Percentiles rank a stretch among this genome's conserved stretches.
These are phyloP conservation scores for Coenonympha glycerion DNA, from an alignment of 2,888 invertebrate genomes.

Conservation along the genomic window DNA sequence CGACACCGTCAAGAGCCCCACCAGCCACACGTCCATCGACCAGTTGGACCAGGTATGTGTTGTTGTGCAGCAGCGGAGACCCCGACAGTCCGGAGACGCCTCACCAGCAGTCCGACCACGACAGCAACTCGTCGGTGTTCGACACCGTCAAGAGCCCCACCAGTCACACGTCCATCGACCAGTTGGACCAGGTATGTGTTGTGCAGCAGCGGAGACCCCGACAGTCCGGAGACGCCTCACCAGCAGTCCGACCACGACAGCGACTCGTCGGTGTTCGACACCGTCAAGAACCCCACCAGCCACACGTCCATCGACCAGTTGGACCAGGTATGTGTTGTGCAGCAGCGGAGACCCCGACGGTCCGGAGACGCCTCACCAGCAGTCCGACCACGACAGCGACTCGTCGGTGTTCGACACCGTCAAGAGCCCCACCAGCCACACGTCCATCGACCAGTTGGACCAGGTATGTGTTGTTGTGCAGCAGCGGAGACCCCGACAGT, in stretches of 20 bases:
- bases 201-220: constrained; percentile 60
- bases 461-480: no score
- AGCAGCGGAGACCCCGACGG: no score
- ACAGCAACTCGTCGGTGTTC: constrained; percentile 66
- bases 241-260: constrained; percentile 65
- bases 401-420: no score
- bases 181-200: constrained; percentile 65
- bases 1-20: no score
- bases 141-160: constrained; percentile 64
- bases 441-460: no score
- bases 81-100: constrained; percentile 68
- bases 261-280: constrained; percentile 65
- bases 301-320: constrained; percentile 68
- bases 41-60: no score
- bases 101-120: constrained; percentile 59
- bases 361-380: no score
- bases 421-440: no score
- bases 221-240: constrained; percentile 63
- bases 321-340: constrained; percentile 68
- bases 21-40: no score
- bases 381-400: no score
- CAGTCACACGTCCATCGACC: constrained; percentile 67
- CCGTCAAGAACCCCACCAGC: constrained; percentile 61
- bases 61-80: constrained; percentile 56
- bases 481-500: no score